Conservation (phyloP, 23 tunicate genomes). For the Styela plicata region DNA sequence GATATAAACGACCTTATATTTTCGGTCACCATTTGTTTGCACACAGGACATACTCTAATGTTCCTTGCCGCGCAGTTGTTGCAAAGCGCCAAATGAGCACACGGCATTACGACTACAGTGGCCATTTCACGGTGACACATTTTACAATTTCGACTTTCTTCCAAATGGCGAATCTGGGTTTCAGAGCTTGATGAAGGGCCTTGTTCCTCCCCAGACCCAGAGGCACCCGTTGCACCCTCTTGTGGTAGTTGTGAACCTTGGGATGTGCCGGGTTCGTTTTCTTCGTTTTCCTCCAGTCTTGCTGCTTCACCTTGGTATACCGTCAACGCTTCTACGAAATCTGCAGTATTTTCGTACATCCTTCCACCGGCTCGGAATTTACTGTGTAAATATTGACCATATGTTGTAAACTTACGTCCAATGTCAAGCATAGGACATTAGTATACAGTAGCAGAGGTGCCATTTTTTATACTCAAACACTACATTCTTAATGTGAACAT, state of each 20-base stretch:
- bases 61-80: background rate
- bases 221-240: background rate
- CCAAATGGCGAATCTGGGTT: background rate
- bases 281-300: background rate
- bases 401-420: too few species aligned
- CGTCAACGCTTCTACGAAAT: background rate
- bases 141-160: background rate
- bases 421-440: too few species aligned
- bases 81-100: background rate
- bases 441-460: too few species aligned
- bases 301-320: background rate
- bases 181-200: background rate
- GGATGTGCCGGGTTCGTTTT: too few species aligned
- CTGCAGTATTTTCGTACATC: background rate
- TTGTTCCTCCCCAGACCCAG: background rate
- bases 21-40: background rate
- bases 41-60: background rate
- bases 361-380: background rate
- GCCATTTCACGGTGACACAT: background rate
- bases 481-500: too few species aligned
- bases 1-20: background rate
- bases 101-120: background rate
- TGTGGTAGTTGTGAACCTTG: background rate
- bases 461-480: too few species aligned
- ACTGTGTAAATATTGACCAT: too few species aligned